phyloP scores from a whole-genome alignment of 2,888 invertebrate species.

The Leptogaster cylindrica region DNA sequence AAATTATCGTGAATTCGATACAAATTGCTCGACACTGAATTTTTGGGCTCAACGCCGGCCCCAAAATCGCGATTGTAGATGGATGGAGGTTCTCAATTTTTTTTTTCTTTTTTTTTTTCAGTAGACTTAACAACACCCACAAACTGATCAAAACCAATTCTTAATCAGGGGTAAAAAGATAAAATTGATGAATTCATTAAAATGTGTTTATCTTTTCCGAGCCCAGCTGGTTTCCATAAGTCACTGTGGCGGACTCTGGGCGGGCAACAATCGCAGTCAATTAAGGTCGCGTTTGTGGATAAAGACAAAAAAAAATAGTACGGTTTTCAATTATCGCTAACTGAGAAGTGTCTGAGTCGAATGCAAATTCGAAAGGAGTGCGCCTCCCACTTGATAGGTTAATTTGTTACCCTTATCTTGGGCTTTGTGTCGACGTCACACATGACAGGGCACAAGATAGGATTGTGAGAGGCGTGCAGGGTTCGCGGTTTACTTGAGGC shows the following conservation, averaged over 20 bases:
- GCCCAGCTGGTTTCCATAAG: too few relatives aligned
- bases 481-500: too few relatives aligned
- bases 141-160: neutral
- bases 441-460: constrained; percentile 3
- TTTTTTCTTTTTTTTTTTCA: neutral
- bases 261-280: constrained; percentile 25
- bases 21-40: neutral
- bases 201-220: neutral
- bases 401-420: constrained; percentile 26
- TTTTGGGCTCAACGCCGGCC: too few relatives aligned
- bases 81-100: too few relatives aligned
- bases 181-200: neutral
- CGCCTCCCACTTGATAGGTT: constrained; percentile 18
- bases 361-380: constrained; percentile 28
- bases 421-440: constrained; percentile 16
- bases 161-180: neutral
- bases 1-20: constrained; percentile 3
- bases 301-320: too few relatives aligned
- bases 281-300: constrained; percentile 4
- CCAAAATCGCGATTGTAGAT: too few relatives aligned
- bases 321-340: constrained; percentile 26
- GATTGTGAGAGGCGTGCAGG: too few relatives aligned
- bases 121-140: neutral
- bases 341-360: constrained; percentile 4
- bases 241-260: neutral